A percentile compares a stretch with the other conserved stretches of the same genome.
Evolutionary conservation across 2,888 invertebrate species (phyloP).

Genomic region (Ophion ellenae): DNA sequence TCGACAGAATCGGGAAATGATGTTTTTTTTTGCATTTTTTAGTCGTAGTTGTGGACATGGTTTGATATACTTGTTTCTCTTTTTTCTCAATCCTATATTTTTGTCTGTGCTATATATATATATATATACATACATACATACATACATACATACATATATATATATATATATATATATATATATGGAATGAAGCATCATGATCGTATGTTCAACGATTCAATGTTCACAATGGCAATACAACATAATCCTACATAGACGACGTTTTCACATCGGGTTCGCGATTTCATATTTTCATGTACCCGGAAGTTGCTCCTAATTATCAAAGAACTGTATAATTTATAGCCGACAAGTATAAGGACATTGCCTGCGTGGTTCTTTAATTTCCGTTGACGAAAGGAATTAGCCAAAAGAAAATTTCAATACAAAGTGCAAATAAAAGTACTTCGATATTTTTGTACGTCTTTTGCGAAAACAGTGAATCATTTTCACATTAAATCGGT

Average conservation of each 20-base stretch:
- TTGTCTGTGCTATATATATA: constrained; percentile 65
- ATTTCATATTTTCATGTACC: no score
- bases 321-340: no score
- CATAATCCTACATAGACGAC: constrained; percentile 41
- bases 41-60: constrained; percentile 63
- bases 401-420: no score
- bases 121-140: constrained; percentile 58
- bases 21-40: constrained; percentile 54
- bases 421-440: no score
- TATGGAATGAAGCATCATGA: constrained; percentile 79
- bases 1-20: constrained; percentile 29
- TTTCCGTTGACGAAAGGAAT: no score
- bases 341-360: no score
- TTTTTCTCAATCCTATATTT: constrained; percentile 61
- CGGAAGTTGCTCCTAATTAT: no score
- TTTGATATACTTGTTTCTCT: constrained; percentile 56
- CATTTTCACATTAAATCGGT: no score
- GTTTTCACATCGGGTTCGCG: no score
- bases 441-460: no score
- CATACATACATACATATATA: constrained; percentile 65
- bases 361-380: no score
- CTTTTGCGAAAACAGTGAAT: no score
- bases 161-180: constrained; percentile 66
- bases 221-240: constrained; percentile 62
- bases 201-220: constrained; percentile 72